A percentile compares a stretch with the other conserved stretches of the same genome.
These are phyloP conservation scores for Phaetusa simplex DNA, from an alignment of 2,113 vertebrate species.

Conservation along the genomic window DNA sequence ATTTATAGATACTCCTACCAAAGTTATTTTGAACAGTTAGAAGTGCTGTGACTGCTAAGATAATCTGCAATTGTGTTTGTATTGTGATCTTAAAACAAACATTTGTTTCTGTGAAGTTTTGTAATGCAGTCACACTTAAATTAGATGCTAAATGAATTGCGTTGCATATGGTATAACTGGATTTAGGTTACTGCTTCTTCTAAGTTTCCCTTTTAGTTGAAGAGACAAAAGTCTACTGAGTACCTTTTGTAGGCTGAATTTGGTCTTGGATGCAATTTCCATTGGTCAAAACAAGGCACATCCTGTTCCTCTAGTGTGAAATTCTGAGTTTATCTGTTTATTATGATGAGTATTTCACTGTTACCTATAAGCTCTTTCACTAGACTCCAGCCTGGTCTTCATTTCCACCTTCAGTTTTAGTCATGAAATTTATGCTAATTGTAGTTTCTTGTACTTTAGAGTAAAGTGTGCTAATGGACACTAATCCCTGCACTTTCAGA, in stretches of 20 bases:
- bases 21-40: conserved; percentile 6
- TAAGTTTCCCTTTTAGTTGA: not conserved
- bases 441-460: not conserved
- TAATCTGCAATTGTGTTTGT: not conserved
- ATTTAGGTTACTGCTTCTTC: not conserved
- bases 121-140: not conserved
- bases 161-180: not conserved
- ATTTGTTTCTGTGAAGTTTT: not conserved
- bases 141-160: not conserved
- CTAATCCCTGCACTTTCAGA: conserved; percentile 2
- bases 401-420: not conserved
- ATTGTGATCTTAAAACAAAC: not conserved
- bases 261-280: not conserved
- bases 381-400: not conserved
- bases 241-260: not conserved
- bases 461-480: conserved; percentile 3
- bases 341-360: not conserved
- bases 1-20: not conserved
- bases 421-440: not conserved
- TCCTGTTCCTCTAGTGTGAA: not conserved
- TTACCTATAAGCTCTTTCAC: not conserved
- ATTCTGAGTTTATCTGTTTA: not conserved
- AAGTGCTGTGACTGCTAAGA: not conserved
- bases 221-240: not conserved
- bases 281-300: not conserved